These are phyloP conservation scores for Tipula lateralis DNA, from an alignment of 2,888 invertebrate species.

Conservation along the genomic window DNA sequence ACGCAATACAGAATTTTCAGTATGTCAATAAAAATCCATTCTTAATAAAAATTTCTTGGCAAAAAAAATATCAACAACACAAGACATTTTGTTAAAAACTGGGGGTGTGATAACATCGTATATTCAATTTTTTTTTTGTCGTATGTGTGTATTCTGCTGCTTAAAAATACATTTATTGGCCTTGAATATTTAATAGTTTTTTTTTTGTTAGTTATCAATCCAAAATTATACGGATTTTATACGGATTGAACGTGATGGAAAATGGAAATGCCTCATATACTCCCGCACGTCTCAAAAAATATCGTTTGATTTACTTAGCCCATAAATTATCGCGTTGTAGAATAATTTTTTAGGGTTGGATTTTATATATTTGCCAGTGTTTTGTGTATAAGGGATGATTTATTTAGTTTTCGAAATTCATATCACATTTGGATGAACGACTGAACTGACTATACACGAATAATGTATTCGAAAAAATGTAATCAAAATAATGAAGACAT, in stretches of 20 bases:
- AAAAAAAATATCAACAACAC: neutral
- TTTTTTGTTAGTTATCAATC: neutral
- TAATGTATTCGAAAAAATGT: neutral
- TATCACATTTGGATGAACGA: neutral
- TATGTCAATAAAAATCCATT: conserved; percentile 24
- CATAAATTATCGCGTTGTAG: neutral
- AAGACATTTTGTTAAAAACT: neutral
- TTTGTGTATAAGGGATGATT: neutral
- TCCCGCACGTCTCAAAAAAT: neutral
- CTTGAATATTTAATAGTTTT: conserved; percentile 15
- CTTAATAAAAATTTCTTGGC: neutral
- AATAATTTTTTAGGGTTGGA: conserved; percentile 20
- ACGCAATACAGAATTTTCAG: neutral
- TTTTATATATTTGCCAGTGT: neutral
- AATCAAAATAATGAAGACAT: conserved; percentile 6
- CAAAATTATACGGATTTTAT: neutral
- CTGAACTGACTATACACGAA: too few species aligned
- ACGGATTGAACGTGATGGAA: neutral
- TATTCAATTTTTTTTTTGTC: neutral
- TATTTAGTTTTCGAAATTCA: neutral
- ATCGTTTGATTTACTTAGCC: neutral
- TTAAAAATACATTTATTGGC: neutral
- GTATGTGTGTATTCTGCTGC: neutral
- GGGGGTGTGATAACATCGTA: neutral
- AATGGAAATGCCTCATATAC: too few species aligned